phyloP scores from a whole-genome alignment of 2,113 vertebrate genomes.

The Vulpes ferrilata region DNA sequence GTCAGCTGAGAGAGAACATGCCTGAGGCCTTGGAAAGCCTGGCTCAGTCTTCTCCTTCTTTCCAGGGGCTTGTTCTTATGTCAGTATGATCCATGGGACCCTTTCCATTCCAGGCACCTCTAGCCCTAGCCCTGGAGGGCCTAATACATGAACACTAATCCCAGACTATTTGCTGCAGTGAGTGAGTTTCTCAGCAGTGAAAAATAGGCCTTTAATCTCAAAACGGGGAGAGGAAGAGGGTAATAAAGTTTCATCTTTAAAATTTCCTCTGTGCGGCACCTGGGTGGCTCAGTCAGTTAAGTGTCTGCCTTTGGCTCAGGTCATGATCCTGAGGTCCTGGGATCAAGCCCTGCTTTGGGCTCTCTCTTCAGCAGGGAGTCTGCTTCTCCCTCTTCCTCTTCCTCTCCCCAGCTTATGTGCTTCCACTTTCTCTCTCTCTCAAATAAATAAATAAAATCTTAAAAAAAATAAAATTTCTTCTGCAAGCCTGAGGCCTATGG shows the following conservation, averaged over 20 bases:
- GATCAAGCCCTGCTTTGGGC: too few relatives aligned
- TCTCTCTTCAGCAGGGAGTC: too few relatives aligned
- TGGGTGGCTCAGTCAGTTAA: too few relatives aligned
- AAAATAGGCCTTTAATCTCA: constrained; percentile 38
- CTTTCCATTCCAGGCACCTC: not conserved
- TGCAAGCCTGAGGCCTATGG: not conserved
- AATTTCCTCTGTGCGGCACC: not conserved
- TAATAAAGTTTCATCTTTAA: constrained; percentile 3
- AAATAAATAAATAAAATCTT: too few relatives aligned
- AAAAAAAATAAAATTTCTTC: not conserved
- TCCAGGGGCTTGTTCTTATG: not conserved
- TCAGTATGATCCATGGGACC: not conserved
- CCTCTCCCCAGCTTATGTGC: too few relatives aligned
- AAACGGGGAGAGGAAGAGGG: not conserved
- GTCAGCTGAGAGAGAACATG: not conserved
- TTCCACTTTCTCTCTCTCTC: too few relatives aligned
- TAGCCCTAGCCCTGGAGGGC: not conserved
- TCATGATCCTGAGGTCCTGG: too few relatives aligned
- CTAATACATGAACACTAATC: not conserved
- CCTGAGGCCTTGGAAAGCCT: not conserved
- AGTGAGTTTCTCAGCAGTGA: not conserved
- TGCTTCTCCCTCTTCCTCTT: too few relatives aligned
- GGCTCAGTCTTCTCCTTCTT: not conserved
- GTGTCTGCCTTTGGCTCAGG: too few relatives aligned
- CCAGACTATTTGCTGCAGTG: fast-evolving